These are phyloP conservation scores for Sebastes fasciatus DNA, from an alignment of 2,113 vertebrate species.

Conservation along the genomic window DNA sequence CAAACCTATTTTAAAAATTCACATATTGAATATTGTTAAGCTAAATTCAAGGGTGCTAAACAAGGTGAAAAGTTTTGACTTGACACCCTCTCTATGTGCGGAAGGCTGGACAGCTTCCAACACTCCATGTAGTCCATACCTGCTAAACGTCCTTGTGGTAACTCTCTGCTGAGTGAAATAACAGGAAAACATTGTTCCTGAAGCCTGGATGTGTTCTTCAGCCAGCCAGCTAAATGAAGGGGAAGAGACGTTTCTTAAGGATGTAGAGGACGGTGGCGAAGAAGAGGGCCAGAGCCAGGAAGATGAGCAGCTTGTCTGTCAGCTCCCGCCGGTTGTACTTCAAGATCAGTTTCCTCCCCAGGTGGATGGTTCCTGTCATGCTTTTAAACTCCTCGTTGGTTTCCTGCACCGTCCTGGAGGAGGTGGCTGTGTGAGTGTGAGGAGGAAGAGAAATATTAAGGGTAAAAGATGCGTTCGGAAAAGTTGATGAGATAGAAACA, in stretches of 20 bases:
- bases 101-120: not conserved
- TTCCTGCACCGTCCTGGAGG: constrained; percentile 92
- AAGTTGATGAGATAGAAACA: not conserved
- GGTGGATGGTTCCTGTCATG: constrained; percentile 94
- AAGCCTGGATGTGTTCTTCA: not conserved
- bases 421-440: constrained; percentile 83
- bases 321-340: constrained; percentile 95
- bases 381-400: constrained; percentile 96
- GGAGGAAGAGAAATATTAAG: not conserved
- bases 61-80: not conserved
- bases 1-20: not conserved
- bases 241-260: constrained; percentile 94
- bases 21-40: constrained; percentile 11
- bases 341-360: constrained; percentile 93
- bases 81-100: not conserved
- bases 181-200: not conserved
- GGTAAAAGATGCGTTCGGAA: not conserved
- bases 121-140: not conserved
- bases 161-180: not conserved
- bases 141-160: not conserved
- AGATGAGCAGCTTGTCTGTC: constrained; percentile 96
- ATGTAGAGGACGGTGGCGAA: constrained; percentile 95
- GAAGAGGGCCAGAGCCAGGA: constrained; percentile 93
- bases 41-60: not conserved
- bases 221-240: constrained; percentile 84